These are phyloP conservation scores for Calidris pygmaea DNA, from an alignment of 2,113 vertebrate genomes.

Conservation along the genomic window DNA sequence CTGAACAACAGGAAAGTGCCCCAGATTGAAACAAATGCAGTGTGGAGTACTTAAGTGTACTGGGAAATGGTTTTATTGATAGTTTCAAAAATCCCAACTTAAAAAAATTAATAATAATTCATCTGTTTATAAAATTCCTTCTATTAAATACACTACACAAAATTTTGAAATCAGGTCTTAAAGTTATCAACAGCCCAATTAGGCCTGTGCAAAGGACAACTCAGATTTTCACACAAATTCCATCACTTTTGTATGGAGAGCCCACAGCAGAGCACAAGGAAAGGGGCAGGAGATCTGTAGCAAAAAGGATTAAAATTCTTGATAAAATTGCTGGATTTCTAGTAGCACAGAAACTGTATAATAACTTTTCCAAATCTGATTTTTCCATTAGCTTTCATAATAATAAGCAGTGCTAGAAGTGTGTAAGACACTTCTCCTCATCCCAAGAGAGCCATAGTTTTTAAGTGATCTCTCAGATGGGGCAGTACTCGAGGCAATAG, in stretches of 20 bases:
- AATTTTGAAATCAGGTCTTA: neutral
- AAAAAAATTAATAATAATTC: neutral
- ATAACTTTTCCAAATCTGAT: constrained; percentile 5
- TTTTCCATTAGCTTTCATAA: constrained; percentile 37
- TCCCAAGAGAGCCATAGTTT: neutral
- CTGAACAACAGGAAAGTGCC: neutral
- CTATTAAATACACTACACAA: neutral
- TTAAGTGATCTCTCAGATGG: constrained; percentile 32
- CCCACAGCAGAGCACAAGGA: neutral
- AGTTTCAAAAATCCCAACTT: neutral
- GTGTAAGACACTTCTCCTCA: neutral
- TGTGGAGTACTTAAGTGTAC: neutral
- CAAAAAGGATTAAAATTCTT: neutral
- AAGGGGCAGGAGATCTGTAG: neutral
- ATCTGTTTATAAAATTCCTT: neutral
- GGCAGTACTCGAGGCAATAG: neutral
- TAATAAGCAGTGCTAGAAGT: constrained; percentile 2
- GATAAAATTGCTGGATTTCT: neutral
- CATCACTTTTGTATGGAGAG: neutral
- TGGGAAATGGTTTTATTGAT: neutral
- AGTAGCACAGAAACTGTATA: neutral
- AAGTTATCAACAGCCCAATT: neutral
- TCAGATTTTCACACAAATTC: neutral
- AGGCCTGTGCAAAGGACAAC: neutral
- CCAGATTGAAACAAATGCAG: neutral